A percentile compares a stretch with the other conserved stretches of the same genome.
phyloP scores from a whole-genome alignment of 2,797 vertebrate genomes.

The Mareca penelope region DNA sequence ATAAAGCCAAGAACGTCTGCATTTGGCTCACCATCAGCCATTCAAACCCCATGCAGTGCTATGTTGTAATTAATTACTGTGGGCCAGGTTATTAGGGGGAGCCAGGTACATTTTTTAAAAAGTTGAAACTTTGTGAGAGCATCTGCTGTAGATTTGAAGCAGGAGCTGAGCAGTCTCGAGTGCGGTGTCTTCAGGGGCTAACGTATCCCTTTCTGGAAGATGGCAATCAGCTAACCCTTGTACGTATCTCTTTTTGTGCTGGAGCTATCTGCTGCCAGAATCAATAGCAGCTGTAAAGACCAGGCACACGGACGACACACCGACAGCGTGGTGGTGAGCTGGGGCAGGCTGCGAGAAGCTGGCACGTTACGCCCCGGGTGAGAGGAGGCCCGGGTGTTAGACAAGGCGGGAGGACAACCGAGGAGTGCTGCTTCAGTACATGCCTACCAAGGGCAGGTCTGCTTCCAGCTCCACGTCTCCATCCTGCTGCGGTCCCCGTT shows the following conservation, averaged over 20 bases:
- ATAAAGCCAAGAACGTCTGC: conserved; percentile 57
- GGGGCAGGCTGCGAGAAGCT: not conserved
- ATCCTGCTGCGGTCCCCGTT: not conserved
- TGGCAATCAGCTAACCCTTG: not conserved
- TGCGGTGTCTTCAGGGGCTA: not conserved
- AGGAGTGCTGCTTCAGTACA: not conserved
- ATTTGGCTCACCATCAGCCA: conserved; percentile 68
- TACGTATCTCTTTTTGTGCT: not conserved
- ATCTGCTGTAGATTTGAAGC: conserved; percentile 8
- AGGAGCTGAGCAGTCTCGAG: conserved; percentile 5
- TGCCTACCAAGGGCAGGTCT: not conserved
- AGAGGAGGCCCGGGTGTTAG: not conserved
- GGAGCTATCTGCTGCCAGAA: not conserved
- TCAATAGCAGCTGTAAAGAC: conserved; percentile 3
- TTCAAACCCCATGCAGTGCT: conserved; percentile 43
- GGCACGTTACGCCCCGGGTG: not conserved
- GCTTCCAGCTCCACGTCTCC: not conserved
- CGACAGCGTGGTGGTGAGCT: not conserved
- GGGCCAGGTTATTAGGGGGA: not conserved
- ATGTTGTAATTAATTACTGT: conserved; percentile 61
- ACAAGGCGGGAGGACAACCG: not conserved
- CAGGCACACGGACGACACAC: not conserved
- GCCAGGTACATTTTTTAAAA: not conserved
- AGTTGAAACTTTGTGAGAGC: not conserved
- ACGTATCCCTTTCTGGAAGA: not conserved